Percentiles rank a stretch among this genome's conserved stretches.
These are phyloP conservation scores for Microctenopoma lineatum DNA, from an alignment of 2,797 vertebrate species.

Conservation along the genomic window DNA sequence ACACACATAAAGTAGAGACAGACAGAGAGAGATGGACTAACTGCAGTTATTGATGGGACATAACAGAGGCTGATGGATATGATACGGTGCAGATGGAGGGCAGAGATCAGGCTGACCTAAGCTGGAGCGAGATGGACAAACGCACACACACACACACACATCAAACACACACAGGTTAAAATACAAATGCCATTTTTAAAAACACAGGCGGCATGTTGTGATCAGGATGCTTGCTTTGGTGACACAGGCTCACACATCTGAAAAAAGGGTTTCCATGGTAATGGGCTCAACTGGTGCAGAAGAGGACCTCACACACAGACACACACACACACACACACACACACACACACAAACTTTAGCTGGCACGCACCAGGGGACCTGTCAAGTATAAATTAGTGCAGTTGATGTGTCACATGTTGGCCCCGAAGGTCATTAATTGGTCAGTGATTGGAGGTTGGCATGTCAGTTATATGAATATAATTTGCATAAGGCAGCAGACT, in stretches of 20 bases:
- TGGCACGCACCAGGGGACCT: constrained; percentile 76
- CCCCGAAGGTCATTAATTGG: constrained; percentile 82
- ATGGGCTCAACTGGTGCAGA: constrained; percentile 77
- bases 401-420: constrained; percentile 79
- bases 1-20: constrained; percentile 48
- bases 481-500: constrained; percentile 77
- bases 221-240: constrained; percentile 35
- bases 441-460: constrained; percentile 80
- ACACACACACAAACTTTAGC: constrained; percentile 45
- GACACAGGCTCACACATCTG: constrained; percentile 58
- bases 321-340: constrained; percentile 40
- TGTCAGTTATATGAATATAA: constrained; percentile 75
- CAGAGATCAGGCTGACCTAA: constrained; percentile 26
- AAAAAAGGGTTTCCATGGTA: constrained; percentile 74
- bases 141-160: neutral
- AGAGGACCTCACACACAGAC: constrained; percentile 41
- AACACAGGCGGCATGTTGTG: constrained; percentile 17
- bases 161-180: neutral
- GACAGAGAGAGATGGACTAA: constrained; percentile 60
- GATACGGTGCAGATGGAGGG: constrained; percentile 58
- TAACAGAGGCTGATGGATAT: constrained; percentile 66
- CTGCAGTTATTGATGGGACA: constrained; percentile 62
- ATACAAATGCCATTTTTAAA: constrained; percentile 18
- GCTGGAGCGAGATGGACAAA: constrained; percentile 10
- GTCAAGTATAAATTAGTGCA: constrained; percentile 80